Percentiles rank a stretch among this genome's conserved stretches.
These are phyloP conservation scores for Nycteola revayana DNA, from an alignment of 2,888 invertebrate species.

Conservation along the genomic window DNA sequence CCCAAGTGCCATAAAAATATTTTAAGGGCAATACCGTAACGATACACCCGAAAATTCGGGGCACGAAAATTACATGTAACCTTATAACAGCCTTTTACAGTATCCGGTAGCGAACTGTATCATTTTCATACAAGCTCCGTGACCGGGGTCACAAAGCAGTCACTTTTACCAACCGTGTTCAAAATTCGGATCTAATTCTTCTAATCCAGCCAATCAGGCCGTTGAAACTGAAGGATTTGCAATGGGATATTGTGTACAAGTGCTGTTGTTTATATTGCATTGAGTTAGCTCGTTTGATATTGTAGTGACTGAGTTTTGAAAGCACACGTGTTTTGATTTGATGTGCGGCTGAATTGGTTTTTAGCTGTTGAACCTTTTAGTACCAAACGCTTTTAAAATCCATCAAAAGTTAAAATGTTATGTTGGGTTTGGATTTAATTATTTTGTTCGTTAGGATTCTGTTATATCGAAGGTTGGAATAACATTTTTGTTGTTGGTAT, in stretches of 20 bases:
- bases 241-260: slow-evolving; percentile 24
- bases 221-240: slow-evolving; percentile 22
- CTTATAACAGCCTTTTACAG: slow-evolving; percentile 23
- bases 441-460: too few relatives aligned
- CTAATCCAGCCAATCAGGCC: slow-evolving; percentile 30
- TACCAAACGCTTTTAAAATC: too few relatives aligned
- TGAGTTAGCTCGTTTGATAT: background rate
- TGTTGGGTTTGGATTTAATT: too few relatives aligned
- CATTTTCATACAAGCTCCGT: slow-evolving; percentile 26
- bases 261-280: slow-evolving; percentile 13
- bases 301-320: too few relatives aligned
- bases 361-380: too few relatives aligned
- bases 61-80: slow-evolving; percentile 25
- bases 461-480: too few relatives aligned
- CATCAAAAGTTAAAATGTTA: too few relatives aligned
- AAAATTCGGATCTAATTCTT: slow-evolving; percentile 30
- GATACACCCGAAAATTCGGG: slow-evolving; percentile 12
- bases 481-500: too few relatives aligned
- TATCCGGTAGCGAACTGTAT: slow-evolving; percentile 24
- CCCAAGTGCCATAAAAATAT: slow-evolving; percentile 15
- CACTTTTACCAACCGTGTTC: slow-evolving; percentile 15
- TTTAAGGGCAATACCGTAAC: slow-evolving; percentile 12
- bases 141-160: slow-evolving; percentile 23
- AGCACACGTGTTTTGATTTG: too few relatives aligned
- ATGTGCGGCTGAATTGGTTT: too few relatives aligned